Percentiles rank a stretch among this genome's conserved stretches.
Conservation (phyloP, 1,140 invertebrate species). For the Trichogramma pretiosum region DNA sequence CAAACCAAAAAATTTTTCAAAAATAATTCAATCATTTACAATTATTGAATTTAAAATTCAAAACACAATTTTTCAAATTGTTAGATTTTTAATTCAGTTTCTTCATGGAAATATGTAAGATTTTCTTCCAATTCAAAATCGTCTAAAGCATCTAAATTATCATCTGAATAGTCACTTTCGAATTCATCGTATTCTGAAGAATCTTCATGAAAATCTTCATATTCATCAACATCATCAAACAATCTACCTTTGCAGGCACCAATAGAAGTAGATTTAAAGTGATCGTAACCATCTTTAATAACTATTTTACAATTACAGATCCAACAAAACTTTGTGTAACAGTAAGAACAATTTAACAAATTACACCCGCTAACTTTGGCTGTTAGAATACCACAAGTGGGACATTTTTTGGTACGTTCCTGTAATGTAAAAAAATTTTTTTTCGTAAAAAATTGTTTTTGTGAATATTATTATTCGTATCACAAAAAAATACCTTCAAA, state of each 20-base stretch:
- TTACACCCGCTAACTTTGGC: conserved; percentile 61
- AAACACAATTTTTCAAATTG: too few species aligned
- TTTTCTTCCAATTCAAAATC: too few species aligned
- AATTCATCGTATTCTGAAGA: too few species aligned
- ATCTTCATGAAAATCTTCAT: not conserved
- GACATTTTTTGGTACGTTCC: conserved; percentile 53
- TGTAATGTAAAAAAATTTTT: conserved; percentile 8
- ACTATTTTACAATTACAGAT: conserved; percentile 45
- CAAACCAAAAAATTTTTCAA: too few species aligned
- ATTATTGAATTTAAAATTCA: not conserved
- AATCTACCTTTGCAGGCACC: conserved; percentile 13
- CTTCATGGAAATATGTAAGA: too few species aligned
- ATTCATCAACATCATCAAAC: conserved; percentile 11
- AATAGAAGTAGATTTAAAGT: conserved; percentile 39
- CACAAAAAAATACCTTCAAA: conserved; percentile 13
- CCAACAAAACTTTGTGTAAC: conserved; percentile 56
- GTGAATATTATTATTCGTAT: too few species aligned
- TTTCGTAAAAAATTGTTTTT: too few species aligned
- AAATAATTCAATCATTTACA: not conserved
- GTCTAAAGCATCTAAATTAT: not conserved
- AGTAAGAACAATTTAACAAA: conserved; percentile 57
- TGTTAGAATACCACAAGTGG: conserved; percentile 49
- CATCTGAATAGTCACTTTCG: too few species aligned
- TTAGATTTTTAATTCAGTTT: too few species aligned
- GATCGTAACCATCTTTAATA: conserved; percentile 47